Conservation (phyloP, 2,888 invertebrate genomes). For the Tachystola acroxantha region DNA sequence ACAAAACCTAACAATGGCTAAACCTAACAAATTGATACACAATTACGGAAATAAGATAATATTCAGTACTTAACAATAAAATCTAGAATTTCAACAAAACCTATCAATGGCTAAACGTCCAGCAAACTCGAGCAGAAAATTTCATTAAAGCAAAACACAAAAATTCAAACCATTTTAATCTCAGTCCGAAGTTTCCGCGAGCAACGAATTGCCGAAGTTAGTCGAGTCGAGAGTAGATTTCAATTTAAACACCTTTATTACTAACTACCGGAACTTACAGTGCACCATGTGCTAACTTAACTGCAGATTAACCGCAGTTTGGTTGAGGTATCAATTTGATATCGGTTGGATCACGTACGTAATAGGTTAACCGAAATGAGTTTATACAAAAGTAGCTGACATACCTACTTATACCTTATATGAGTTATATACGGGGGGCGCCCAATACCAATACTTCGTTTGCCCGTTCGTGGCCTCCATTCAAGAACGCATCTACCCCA, state of each 20-base stretch:
- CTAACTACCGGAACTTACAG: constrained; percentile 22
- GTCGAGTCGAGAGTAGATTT: constrained; percentile 24
- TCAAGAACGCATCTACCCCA: too few relatives aligned
- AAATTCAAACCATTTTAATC: not conserved
- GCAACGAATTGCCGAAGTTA: constrained; percentile 15
- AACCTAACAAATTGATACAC: too few relatives aligned
- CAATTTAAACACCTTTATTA: constrained; percentile 33
- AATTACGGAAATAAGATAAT: too few relatives aligned
- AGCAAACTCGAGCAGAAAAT: too few relatives aligned
- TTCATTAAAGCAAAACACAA: not conserved
- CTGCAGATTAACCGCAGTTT: constrained; percentile 27
- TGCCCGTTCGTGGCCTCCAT: too few relatives aligned
- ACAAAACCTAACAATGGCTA: too few relatives aligned
- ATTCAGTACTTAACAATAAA: too few relatives aligned
- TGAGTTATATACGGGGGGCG: too few relatives aligned
- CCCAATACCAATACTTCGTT: too few relatives aligned
- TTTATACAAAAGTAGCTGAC: not conserved
- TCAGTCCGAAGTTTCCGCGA: not conserved
- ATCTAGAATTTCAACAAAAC: too few relatives aligned
- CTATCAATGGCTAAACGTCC: too few relatives aligned
- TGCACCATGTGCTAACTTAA: constrained; percentile 26
- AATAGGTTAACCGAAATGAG: not conserved
- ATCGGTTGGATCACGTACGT: not conserved
- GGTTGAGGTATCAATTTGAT: constrained; percentile 19
- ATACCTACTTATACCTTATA: too few relatives aligned